Evolutionary conservation across 2,113 vertebrate species (phyloP).

Genomic region (Hyla sarda): DNA sequence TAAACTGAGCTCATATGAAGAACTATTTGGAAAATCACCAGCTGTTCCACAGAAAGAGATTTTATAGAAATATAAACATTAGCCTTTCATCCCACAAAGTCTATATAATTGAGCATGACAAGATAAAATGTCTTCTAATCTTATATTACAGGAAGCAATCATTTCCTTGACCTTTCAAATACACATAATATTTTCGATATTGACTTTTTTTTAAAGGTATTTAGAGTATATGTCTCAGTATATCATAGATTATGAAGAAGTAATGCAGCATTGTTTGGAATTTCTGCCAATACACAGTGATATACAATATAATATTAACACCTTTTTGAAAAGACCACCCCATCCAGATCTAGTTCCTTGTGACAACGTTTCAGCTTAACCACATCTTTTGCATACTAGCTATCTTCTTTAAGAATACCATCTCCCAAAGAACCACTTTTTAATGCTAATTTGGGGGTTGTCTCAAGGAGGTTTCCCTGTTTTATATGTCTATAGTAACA

Average conservation of each 20-base stretch:
- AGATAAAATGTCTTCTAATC: conserved; percentile 49
- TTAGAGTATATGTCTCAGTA: neutral
- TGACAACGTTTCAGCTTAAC: too few relatives aligned
- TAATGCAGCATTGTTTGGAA: neutral
- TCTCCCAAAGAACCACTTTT: too few relatives aligned
- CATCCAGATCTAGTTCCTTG: too few relatives aligned
- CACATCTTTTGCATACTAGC: too few relatives aligned
- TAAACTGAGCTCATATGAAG: conserved; percentile 22
- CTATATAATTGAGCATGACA: conserved; percentile 55
- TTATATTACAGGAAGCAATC: conserved; percentile 45
- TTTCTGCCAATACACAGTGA: neutral
- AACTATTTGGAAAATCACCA: conserved; percentile 51
- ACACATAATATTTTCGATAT: conserved; percentile 29
- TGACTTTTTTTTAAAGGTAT: neutral
- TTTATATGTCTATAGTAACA: neutral
- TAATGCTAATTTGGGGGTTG: too few relatives aligned
- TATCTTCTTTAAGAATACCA: too few relatives aligned
- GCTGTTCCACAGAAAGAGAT: conserved; percentile 43
- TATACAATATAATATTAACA: too few relatives aligned
- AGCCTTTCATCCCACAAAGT: conserved; percentile 43
- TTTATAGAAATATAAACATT: conserved; percentile 51
- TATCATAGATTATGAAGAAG: neutral
- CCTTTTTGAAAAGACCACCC: too few relatives aligned
- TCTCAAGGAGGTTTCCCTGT: too few relatives aligned
- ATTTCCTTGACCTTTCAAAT: conserved; percentile 31